Evolutionary conservation across 53 echinoderm and acorn worm species (phyloP), one percentile per base, ranked within the genome.

Genomic region (Echinarachnius parma): DNA sequence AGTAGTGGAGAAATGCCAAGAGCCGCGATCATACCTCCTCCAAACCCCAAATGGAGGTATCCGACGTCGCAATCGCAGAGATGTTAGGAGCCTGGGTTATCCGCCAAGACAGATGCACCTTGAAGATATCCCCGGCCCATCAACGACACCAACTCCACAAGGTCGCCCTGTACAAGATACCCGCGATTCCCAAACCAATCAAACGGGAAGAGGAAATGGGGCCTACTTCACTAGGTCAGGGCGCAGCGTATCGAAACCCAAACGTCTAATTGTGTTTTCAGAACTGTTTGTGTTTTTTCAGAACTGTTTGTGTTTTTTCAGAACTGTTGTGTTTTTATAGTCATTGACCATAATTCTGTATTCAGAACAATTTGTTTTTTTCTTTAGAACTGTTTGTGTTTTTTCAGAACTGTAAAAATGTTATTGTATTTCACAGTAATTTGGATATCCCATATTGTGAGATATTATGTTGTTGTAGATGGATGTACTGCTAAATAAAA

Each of bases 161-260:
- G 52, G 9, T 50, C 52, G 9, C n/a, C 52, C 52, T 50, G 52
- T 50, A 50, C 52, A 50, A 50, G 52, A 50, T 18, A 50, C 52
- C 52, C 52, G 19, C 18, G 52, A 50, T 50, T 50, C 52, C 19
- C 52, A 19, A 50, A 50, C 52, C 52, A 50, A 50, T 50, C 10
- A 50, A 50, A 50, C 52, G 52, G 52, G 52, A 50, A 8, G 52
- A 50, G 52, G 52, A 50, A 18, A 50, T 50, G 52, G 52, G 52
- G 52, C 9, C 52, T n/a, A n/a, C n/a, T 50, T 50, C 52, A 50
- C 10, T 50, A 50, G 52, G 52, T 50, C 52, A 50, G 52, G 52
- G 19, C 9, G 52, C 52, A 50, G 10, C 14, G 19, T 50, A 16
- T 50, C 19, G 19, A 50, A 50, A 50, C 52, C 52, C 14, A 50